Conservation (phyloP, 2,888 invertebrate species). For the Linnaemya vulpina region DNA sequence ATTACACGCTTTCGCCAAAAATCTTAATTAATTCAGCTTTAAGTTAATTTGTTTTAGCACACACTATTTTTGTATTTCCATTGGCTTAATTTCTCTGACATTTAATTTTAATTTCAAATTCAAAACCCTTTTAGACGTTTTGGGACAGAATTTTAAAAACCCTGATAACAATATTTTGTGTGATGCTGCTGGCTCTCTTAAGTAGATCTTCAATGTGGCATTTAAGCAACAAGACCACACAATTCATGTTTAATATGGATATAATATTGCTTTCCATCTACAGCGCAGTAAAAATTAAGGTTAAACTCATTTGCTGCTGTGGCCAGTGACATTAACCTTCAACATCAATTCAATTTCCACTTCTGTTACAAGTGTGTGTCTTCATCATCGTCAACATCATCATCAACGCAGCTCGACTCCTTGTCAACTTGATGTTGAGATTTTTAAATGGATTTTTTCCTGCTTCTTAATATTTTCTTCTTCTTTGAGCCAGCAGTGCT, state of each 20-base stretch:
- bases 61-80: not conserved
- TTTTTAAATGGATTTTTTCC: slow-evolving; percentile 35
- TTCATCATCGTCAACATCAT: slow-evolving; percentile 24
- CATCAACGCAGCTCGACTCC: not conserved
- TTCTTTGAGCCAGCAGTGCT: not conserved
- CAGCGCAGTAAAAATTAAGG: slow-evolving; percentile 59
- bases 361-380: slow-evolving; percentile 12
- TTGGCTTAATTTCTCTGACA: slow-evolving; percentile 22
- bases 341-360: slow-evolving; percentile 57
- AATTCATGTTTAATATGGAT: slow-evolving; percentile 38
- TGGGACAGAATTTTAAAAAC: slow-evolving; percentile 34
- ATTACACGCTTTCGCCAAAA: slow-evolving; percentile 6
- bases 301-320: slow-evolving; percentile 63
- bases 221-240: slow-evolving; percentile 61
- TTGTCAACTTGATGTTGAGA: slow-evolving; percentile 56
- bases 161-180: slow-evolving; percentile 42
- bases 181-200: not conserved
- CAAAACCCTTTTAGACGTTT: slow-evolving; percentile 31
- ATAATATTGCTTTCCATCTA: slow-evolving; percentile 14
- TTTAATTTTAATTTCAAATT: slow-evolving; percentile 37
- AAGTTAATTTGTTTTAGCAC: not conserved
- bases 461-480: not conserved
- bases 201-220: slow-evolving; percentile 33
- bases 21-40: slow-evolving; percentile 10
- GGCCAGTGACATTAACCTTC: slow-evolving; percentile 68